These are phyloP conservation scores for Drosophila orosa DNA, from an alignment of 1,140 invertebrate species.

Conservation along the genomic window DNA sequence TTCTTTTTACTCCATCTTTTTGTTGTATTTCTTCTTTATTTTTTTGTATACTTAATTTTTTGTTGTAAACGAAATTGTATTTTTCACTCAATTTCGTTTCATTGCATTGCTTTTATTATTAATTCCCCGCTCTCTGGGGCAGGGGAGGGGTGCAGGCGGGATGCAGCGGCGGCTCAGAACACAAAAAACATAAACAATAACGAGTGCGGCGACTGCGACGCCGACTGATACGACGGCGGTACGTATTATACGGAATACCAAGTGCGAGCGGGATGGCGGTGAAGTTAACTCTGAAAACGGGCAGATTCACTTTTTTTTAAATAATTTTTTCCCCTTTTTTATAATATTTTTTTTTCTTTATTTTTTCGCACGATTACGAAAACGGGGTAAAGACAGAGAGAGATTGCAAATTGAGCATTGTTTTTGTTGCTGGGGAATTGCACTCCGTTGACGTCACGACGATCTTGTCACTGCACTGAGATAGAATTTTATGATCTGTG, in stretches of 20 bases:
- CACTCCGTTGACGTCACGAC: slow-evolving; percentile 41
- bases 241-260: slow-evolving; percentile 35
- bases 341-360: slow-evolving; percentile 13
- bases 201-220: slow-evolving; percentile 54
- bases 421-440: slow-evolving; percentile 29
- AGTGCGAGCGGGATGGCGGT: slow-evolving; percentile 64
- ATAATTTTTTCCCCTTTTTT: slow-evolving; percentile 50
- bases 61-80: slow-evolving; percentile 76
- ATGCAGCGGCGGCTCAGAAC: slow-evolving; percentile 61
- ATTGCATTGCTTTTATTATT: slow-evolving; percentile 76
- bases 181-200: slow-evolving; percentile 81
- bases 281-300: slow-evolving; percentile 47
- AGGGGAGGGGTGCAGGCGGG: slow-evolving; percentile 12
- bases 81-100: slow-evolving; percentile 79
- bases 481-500: slow-evolving; percentile 41
- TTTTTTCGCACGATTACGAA: slow-evolving; percentile 67
- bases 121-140: slow-evolving; percentile 59
- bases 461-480: slow-evolving; percentile 55
- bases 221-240: slow-evolving; percentile 32
- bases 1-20: slow-evolving; percentile 33
- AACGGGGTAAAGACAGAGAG: slow-evolving; percentile 49
- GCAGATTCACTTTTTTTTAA: slow-evolving; percentile 75
- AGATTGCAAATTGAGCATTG: slow-evolving; percentile 66
- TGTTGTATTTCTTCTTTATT: slow-evolving; percentile 22
- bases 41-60: slow-evolving; percentile 21